These are phyloP conservation scores for Mycteria americana DNA, from an alignment of 2,797 vertebrate species.

Conservation along the genomic window DNA sequence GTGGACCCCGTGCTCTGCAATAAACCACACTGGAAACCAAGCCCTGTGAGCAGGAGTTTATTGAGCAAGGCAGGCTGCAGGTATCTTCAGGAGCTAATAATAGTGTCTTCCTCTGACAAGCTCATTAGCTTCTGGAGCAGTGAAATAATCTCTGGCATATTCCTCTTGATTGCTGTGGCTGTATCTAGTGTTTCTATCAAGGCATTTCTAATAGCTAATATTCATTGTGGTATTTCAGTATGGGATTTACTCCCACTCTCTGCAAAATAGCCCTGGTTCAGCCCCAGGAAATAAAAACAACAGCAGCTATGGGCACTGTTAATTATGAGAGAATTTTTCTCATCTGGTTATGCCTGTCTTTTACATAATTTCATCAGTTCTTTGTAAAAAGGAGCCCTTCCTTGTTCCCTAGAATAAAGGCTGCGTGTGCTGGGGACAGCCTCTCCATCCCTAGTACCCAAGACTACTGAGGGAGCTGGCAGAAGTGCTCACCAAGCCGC, in stretches of 20 bases:
- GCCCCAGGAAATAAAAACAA: neutral
- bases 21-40: neutral
- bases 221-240: slow-evolving; percentile 18
- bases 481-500: no score
- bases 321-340: neutral
- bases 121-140: slow-evolving; percentile 10
- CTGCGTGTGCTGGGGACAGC: neutral
- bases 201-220: slow-evolving; percentile 21
- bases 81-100: slow-evolving; percentile 11
- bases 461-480: no score
- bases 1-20: neutral
- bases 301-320: neutral
- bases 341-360: neutral
- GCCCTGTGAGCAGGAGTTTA: neutral
- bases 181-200: slow-evolving; percentile 16
- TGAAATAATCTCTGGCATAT: slow-evolving; percentile 30
- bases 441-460: neutral
- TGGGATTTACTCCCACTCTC: slow-evolving; percentile 26
- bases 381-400: neutral
- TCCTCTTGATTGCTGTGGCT: slow-evolving; percentile 17
- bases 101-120: neutral
- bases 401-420: neutral
- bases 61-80: neutral
- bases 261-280: neutral
- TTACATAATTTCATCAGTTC: neutral